Conservation (phyloP, 2,797 vertebrate genomes). For the Rhinogobio ventralis region DNA sequence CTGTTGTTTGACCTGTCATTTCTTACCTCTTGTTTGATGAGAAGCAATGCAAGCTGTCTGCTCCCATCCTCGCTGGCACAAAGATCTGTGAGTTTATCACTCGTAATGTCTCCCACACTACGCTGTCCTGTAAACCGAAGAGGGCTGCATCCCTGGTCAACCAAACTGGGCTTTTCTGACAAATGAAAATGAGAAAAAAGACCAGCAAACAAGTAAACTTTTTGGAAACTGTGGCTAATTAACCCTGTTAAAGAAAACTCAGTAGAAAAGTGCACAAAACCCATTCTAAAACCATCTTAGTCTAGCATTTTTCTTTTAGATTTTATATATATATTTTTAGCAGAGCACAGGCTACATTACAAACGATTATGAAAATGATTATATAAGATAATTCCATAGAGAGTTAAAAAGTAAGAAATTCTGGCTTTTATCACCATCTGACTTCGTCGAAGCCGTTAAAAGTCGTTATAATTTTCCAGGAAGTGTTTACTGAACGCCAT, state of each 20-base stretch:
- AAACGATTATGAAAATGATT: not conserved
- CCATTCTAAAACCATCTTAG: not conserved
- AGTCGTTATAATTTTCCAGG: slow-evolving; percentile 53
- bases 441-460: not conserved
- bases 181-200: slow-evolving; percentile 11
- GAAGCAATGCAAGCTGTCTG: slow-evolving; percentile 58
- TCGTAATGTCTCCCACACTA: slow-evolving; percentile 40
- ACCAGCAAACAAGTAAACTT: not conserved
- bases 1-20: not conserved
- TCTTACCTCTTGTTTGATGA: slow-evolving; percentile 71
- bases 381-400: not conserved
- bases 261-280: not conserved
- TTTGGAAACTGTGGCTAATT: not conserved
- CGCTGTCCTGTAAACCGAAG: not conserved
- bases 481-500: slow-evolving; percentile 52
- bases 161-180: slow-evolving; percentile 55
- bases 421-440: not conserved
- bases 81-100: slow-evolving; percentile 49
- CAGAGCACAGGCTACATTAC: no score
- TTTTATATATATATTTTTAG: no score
- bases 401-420: not conserved
- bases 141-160: slow-evolving; percentile 56
- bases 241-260: not conserved
- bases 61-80: slow-evolving; percentile 54
- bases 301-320: not conserved